phyloP scores from a whole-genome alignment of 2,888 invertebrate species.

The Agrochola macilenta region DNA sequence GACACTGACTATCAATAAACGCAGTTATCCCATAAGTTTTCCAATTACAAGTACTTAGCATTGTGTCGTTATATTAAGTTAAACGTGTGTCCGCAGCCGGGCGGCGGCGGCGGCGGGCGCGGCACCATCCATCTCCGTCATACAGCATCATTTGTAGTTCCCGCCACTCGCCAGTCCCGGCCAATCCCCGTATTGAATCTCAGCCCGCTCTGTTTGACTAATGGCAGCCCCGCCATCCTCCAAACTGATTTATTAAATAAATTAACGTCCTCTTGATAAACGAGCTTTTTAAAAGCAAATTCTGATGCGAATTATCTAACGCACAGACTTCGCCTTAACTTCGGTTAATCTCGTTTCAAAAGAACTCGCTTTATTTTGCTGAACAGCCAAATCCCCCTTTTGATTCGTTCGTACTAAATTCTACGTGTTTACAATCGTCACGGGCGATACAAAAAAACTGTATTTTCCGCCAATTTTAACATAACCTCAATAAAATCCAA shows the following conservation, averaged over 20 bases:
- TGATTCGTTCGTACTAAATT: conserved; percentile 64
- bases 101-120: conserved; percentile 10
- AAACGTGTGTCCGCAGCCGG: conserved; percentile 70
- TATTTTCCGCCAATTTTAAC: conserved; percentile 78
- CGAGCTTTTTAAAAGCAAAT: conserved; percentile 80
- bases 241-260: conserved; percentile 88
- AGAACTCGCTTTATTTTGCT: conserved; percentile 69
- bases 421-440: conserved; percentile 68
- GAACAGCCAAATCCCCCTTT: conserved; percentile 70
- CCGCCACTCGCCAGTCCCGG: conserved; percentile 71
- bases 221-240: conserved; percentile 80
- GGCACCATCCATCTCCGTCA: conserved; percentile 85
- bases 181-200: conserved; percentile 80
- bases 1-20: conserved; percentile 38
- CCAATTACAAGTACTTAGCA: conserved; percentile 64
- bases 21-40: conserved; percentile 53
- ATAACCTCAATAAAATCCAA: conserved; percentile 71
- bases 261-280: conserved; percentile 84
- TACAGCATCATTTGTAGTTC: conserved; percentile 81
- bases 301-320: conserved; percentile 71
- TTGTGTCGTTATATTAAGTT: conserved; percentile 73
- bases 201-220: conserved; percentile 79
- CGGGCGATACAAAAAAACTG: conserved; percentile 65
- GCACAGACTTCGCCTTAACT: conserved; percentile 68
- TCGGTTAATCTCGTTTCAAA: conserved; percentile 61